phyloP scores from a whole-genome alignment of 23 tunicate genomes.

The Botrylloides violaceus region DNA sequence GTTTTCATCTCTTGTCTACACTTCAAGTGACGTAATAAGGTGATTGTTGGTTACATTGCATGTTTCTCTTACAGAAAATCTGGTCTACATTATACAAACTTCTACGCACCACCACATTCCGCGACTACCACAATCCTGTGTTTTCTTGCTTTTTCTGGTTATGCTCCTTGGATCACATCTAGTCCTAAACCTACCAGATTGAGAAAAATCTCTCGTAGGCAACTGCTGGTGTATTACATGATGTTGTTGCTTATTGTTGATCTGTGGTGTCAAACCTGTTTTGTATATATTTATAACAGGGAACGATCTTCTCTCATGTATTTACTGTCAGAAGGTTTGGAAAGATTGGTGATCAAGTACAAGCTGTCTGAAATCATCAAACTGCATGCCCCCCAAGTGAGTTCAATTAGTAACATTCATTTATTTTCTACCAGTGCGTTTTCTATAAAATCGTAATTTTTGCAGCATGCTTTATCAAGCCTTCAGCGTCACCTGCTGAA shows the following conservation, averaged over 20 bases:
- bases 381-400: slow-evolving; percentile 60
- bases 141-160: too few relatives aligned
- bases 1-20: slow-evolving; percentile 27
- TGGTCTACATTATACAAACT: too few relatives aligned
- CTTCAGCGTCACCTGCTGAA: slow-evolving; percentile 64
- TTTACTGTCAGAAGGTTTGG: slow-evolving; percentile 48
- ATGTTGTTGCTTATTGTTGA: too few relatives aligned
- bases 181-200: too few relatives aligned
- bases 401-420: neutral
- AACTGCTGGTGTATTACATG: too few relatives aligned
- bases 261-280: too few relatives aligned
- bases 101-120: too few relatives aligned
- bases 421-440: neutral
- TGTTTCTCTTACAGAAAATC: too few relatives aligned
- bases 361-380: slow-evolving; percentile 28
- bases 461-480: slow-evolving; percentile 42
- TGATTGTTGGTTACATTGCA: too few relatives aligned
- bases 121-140: too few relatives aligned
- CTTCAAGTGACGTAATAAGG: slow-evolving; percentile 25
- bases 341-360: slow-evolving; percentile 25
- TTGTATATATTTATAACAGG: slow-evolving; percentile 18
- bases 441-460: neutral
- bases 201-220: too few relatives aligned
- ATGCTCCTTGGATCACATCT: too few relatives aligned
- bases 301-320: slow-evolving; percentile 47